Evolutionary conservation across 2,797 vertebrate genomes (phyloP), one percentile per base, ranked within the genome.

Genomic region (Manis javanica): DNA sequence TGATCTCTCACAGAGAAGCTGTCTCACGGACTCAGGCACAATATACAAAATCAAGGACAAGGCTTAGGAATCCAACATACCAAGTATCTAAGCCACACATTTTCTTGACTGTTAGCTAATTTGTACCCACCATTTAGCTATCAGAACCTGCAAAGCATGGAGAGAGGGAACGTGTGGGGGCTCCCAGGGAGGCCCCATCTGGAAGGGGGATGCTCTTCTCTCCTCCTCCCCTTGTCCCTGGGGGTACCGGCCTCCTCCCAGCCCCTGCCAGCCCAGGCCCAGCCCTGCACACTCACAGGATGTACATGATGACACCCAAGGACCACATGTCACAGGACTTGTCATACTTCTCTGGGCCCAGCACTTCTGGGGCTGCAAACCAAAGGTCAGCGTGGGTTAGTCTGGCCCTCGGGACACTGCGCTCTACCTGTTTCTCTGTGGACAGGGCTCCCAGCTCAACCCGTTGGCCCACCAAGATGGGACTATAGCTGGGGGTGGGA

Each of bases 271-370:
- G 42, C 34, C 81, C 34, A 6, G 12, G 53, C 23, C 39, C 3
- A 2, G 71, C 14, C 64, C 46, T 0, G 39, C 78, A 91, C 85
- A 99, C 99, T 99, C 97, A 99, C 99, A 99, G 98, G 97, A 99
- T 99, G 96, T 99, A 99, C 99, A 99, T 99, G 98, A 99, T 99
- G 98, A 99, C 99, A 0, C 99, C 99, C 69, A 99, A 98, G 39
- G 99, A 99, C 99, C 99, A 99, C 99, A 99, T 99, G 98, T 99
- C 99, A 96, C 99, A 99, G 82, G 99, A 99, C 98, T 99, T 99
- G 98, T 99, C 99, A 23, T 99, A 99, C 97, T 99, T 99, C 98
- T 99, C 99, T 0, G 99, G 99, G 57, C 99, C 99, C 93, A 99
- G 98, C 96, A 99, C 99, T 97, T 99, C 99, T 0, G 99, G 99